phyloP scores from a whole-genome alignment of 2,113 vertebrate species.

The Chionodraco myersi region DNA sequence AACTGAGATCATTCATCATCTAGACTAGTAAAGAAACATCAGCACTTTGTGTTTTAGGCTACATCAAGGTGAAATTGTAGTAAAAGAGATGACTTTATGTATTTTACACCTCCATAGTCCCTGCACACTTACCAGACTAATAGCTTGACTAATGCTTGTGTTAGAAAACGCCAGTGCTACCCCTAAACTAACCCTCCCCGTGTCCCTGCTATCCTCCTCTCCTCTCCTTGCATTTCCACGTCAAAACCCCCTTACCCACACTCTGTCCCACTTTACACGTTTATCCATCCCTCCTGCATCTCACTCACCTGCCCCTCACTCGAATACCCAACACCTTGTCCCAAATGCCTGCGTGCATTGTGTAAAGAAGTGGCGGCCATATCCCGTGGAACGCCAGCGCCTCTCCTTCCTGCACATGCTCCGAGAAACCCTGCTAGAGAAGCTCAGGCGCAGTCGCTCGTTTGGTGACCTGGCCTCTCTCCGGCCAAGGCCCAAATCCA shows the following conservation, averaged over 20 bases:
- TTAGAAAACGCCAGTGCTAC: slow-evolving; percentile 16
- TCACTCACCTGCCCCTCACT: slow-evolving; percentile 40
- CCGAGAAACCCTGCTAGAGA: slow-evolving; percentile 94
- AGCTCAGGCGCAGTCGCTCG: slow-evolving; percentile 93
- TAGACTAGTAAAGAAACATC: background rate
- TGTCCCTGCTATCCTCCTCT: slow-evolving; percentile 57
- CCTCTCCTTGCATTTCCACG: slow-evolving; percentile 34
- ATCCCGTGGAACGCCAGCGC: slow-evolving; percentile 87
- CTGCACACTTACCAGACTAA: slow-evolving; percentile 22
- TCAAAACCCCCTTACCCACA: slow-evolving; percentile 42
- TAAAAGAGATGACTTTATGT: background rate
- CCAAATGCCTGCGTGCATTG: slow-evolving; percentile 63
- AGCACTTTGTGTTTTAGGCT: background rate
- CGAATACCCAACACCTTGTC: slow-evolving; percentile 51
- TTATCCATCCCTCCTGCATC: slow-evolving; percentile 40
- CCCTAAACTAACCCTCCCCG: slow-evolving; percentile 77
- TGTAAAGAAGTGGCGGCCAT: slow-evolving; percentile 90
- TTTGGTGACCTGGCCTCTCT: slow-evolving; percentile 96
- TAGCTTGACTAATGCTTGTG: slow-evolving; percentile 15
- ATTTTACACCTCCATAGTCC: background rate
- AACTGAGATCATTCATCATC: background rate
- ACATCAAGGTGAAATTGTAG: background rate
- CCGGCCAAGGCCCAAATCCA: slow-evolving; percentile 91
- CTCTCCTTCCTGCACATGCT: slow-evolving; percentile 93
- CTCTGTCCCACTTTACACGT: slow-evolving; percentile 45